Base-by-base conservation (phyloP, 2,113 vertebrate genomes). In the Corythaixoides concolor region DNA sequence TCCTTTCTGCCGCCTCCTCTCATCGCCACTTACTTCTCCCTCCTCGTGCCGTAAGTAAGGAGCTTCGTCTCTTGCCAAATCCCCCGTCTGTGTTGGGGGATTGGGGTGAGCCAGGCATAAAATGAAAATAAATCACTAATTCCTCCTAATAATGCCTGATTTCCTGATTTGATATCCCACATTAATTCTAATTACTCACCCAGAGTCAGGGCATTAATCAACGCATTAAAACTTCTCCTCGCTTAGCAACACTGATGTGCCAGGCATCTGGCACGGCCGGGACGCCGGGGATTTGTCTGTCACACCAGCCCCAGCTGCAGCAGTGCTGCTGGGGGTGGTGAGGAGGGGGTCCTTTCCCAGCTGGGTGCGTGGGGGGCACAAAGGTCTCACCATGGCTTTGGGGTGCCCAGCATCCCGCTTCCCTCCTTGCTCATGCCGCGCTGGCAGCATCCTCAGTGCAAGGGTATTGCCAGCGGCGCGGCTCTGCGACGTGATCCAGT, bases 101-200 rank as follows among this genome's bases (percentile, higher is more conserved):
- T 88, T 88, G 82, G 94, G 89, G 90, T 85, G 92, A 81, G 59
- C 77, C 89, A 96, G 89, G 95, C 93, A 27, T 96, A 95, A 98
- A 97, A 98, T 97, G 97, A 98, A 98, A 98, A 98, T 97, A 98
- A 98, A 97, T 97, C 93, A 96, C 97, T 97, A 97, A 97, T 98
- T 98, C 91, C 87, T 96, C 72, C 97, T 98, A 97, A 98, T 98
- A 98, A 98, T 98, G 97, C 96, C 97, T 89, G 94, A 97, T 98
- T 98, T 98, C 98, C 98, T 97, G 96, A 97, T 98, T 97, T 98
- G 97, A 97, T 98, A 97, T 97, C 97, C 95, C 83, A 91, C 96
- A 98, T 98, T 98, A 98, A 98, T 98, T 98, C 97, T 98, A 98
- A 97, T 98, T 98, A 97, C 97, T 98, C 96, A 96, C 90, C 94